phyloP scores from a whole-genome alignment of 1,140 invertebrate species.

The Archegozetes longisetosus region DNA sequence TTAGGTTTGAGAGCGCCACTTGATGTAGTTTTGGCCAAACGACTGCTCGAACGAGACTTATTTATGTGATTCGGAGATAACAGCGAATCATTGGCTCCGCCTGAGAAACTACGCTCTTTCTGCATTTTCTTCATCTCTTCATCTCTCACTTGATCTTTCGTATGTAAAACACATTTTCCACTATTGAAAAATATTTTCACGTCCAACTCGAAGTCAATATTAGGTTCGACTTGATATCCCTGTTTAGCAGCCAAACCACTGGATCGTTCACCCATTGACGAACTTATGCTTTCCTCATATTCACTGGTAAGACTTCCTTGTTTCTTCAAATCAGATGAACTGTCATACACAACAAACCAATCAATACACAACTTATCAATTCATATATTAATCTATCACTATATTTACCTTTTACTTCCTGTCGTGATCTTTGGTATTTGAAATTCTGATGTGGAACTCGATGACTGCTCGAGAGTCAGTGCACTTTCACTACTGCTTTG shows the following conservation, averaged over 20 bases:
- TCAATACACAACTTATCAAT: too few species aligned
- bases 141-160: slow-evolving; percentile 50
- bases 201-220: slow-evolving; percentile 89
- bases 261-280: neutral
- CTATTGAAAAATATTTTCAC: slow-evolving; percentile 92
- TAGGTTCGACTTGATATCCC: slow-evolving; percentile 48
- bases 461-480: neutral
- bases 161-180: slow-evolving; percentile 89
- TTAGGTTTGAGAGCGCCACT: slow-evolving; percentile 18
- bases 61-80: neutral
- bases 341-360: neutral
- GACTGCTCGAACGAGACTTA: neutral
- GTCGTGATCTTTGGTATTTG: neutral
- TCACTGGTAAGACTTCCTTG: neutral
- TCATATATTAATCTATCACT: too few species aligned
- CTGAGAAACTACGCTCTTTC: slow-evolving; percentile 51
- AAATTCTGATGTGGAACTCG: neutral
- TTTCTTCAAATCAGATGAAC: neutral
- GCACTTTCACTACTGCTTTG: neutral
- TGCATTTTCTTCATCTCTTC: slow-evolving; percentile 38
- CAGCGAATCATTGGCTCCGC: slow-evolving; percentile 28
- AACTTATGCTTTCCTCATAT: neutral
- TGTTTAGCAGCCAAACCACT: neutral
- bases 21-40: neutral
- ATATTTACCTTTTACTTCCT: too few species aligned